Evolutionary conservation across 1,140 invertebrate genomes (phyloP), one percentile per base, ranked within the genome.

Genomic region (Atta texana): DNA sequence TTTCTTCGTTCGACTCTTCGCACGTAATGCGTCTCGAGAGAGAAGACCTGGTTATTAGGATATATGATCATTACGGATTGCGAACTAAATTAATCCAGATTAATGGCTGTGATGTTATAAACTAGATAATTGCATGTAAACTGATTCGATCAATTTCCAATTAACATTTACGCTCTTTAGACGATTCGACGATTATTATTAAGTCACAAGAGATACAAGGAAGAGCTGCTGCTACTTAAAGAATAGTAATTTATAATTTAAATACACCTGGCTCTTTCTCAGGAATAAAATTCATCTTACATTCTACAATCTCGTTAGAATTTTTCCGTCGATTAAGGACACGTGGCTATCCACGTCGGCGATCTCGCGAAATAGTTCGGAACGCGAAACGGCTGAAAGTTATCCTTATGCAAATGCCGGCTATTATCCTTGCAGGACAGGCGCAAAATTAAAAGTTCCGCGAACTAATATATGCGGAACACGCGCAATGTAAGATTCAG

Each of bases 361-460:
- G 80, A 84, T 84, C 69, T 51, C 69, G 80, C 24, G 39, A 24
- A 84, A 84, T 61, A 39, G 34, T 75, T 61, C 28, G 39, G 39
- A 12, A 61, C 53, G 68, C 24, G 68, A 31, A 61, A 55, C 69
- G 69, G 69, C 44, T 75, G 69, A 84, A 75, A 84, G 69, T 84
- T 84, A 84, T 84, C 69, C 80, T 84, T 84, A 84, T 84, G 80
- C 69, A 84, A 84, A 84, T 84, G 53, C 39, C 44, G 39, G 18
- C 80, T 84, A 75, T 84, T 84, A 84, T 84, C 80, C 55, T 84
- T 84, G 31, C 28, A 55, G 55, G 55, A 84, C 55, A 34, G 39
- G 39, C n/a, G 80, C 80, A 57, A 84, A 84, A 84, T 84, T 84
- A 84, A 84, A 84, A 84, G 69, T 84, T 84, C 55, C 55, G 69